phyloP scores from a whole-genome alignment of 2,888 invertebrate genomes.

The Timandra comae region DNA sequence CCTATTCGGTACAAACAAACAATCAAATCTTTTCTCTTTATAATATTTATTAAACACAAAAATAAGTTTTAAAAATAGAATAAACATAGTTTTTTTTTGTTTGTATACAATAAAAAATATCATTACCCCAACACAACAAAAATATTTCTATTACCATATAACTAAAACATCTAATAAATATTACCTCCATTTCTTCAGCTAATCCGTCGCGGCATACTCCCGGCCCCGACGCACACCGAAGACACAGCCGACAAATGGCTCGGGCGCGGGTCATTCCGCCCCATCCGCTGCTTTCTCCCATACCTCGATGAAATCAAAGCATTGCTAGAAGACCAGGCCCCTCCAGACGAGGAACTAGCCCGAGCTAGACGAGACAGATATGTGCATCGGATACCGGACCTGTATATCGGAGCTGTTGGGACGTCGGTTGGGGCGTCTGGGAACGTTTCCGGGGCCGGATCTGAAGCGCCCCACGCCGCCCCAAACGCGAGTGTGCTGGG shows the following conservation, averaged over 20 bases:
- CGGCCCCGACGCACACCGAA: conserved; percentile 28
- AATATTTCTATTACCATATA: no score
- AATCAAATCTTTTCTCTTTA: no score
- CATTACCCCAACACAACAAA: no score
- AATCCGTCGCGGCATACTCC: conserved; percentile 44
- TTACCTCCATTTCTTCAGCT: no score
- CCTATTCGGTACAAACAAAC: no score
- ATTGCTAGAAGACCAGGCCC: conserved; percentile 88
- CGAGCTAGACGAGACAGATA: conserved; percentile 83
- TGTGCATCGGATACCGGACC: conserved; percentile 91
- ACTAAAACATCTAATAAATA: no score
- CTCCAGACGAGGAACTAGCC: conserved; percentile 81
- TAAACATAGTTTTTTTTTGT: no score
- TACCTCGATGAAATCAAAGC: conserved; percentile 96
- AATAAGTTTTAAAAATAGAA: no score
- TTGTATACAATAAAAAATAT: no score
- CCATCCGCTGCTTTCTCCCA: conserved; percentile 94
- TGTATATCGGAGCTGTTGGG: conserved; percentile 85
- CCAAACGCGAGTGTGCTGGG: conserved; percentile 27
- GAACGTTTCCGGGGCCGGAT: conserved; percentile 7
- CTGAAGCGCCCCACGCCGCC: no score
- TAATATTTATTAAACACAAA: no score
- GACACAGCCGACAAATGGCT: conserved; percentile 88
- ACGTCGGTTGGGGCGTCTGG: conserved; percentile 5
- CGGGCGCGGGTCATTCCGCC: conserved; percentile 84